These are phyloP conservation scores for Acanthochromis polyacanthus DNA, from an alignment of 2,113 vertebrate genomes.

Conservation along the genomic window DNA sequence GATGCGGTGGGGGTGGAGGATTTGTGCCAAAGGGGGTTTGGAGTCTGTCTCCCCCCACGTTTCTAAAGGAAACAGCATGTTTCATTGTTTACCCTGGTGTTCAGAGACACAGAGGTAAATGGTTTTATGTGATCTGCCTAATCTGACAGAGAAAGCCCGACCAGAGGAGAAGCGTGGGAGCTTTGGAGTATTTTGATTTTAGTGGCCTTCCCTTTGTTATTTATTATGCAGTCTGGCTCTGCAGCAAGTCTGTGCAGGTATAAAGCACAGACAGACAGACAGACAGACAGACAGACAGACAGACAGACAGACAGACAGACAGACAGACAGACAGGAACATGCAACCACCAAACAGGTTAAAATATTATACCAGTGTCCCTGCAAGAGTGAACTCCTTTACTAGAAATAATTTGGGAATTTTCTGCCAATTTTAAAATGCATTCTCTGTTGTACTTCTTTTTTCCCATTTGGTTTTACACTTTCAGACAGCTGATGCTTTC, in stretches of 20 bases:
- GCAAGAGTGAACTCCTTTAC: not conserved
- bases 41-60: conserved; percentile 45
- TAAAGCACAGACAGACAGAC: conserved; percentile 20
- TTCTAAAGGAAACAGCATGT: conserved; percentile 51
- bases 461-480: not conserved
- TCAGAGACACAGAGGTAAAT: conserved; percentile 52
- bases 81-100: conserved; percentile 53
- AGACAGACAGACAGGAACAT: conserved; percentile 12
- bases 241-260: conserved; percentile 60
- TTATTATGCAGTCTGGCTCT: conserved; percentile 49
- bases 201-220: conserved; percentile 64
- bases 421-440: not conserved
- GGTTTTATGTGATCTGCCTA: conserved; percentile 64
- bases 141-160: conserved; percentile 56
- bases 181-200: conserved; percentile 66
- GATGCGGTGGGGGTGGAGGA: conserved; percentile 62
- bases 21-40: conserved; percentile 64
- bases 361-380: not conserved
- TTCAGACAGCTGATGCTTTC: not conserved
- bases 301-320: too few species aligned
- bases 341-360: not conserved
- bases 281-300: too few species aligned
- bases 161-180: conserved; percentile 60
- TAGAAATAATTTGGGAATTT: not conserved
- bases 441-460: not conserved